Base-by-base conservation (phyloP, 37 sponge, comb jelly and placozoan species). In the Halisarca cf. caerulea region DNA sequence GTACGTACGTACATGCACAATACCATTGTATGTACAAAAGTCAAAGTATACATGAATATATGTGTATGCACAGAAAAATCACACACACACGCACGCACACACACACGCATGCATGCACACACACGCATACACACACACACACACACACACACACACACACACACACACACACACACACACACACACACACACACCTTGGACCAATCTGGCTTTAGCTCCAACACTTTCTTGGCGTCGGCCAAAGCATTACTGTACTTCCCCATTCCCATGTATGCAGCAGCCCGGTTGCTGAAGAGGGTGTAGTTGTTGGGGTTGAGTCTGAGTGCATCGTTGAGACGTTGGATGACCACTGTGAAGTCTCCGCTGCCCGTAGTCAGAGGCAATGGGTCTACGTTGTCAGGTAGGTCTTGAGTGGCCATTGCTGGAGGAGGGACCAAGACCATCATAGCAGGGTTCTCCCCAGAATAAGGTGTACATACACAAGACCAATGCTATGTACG, bases 191-290 rank as follows among this genome's bases (percentile, higher is more conserved):
- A 40, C 45, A 95, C 95, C 86, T 95, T 95, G 25, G 95, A 77
- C 93, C 93, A 95, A 36, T 91, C 90, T 64, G 95, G 93, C 60
- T 99, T 92, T 18, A 99, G 92, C 37, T 92, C 90, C 32, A 96
- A 83, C 59, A 91, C 92, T 40, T 84, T 77, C 83, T 90, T 87
- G 20, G 99, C 97, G 71, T 99, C 99, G n/a, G 83, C 82, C 66
- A 99, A 77, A n/a, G 99, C 93, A 44, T 93, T 92, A 14, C 78
- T 20, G 54, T 77, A 89, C 79, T 87, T 90, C 40, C 92, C 89
- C 43, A 89, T 80, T 41, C 88, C 78, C 23, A 96, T 73, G 59
- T 92, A 93, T 37, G 95, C 99, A 8, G 97, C 95, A 9, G 97
- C 95, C 30, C 99, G 89, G 81, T 96, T 96, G 89, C 97, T 89